phyloP scores from a whole-genome alignment of 2,888 invertebrate genomes.

The Drosophila engyochracea region DNA sequence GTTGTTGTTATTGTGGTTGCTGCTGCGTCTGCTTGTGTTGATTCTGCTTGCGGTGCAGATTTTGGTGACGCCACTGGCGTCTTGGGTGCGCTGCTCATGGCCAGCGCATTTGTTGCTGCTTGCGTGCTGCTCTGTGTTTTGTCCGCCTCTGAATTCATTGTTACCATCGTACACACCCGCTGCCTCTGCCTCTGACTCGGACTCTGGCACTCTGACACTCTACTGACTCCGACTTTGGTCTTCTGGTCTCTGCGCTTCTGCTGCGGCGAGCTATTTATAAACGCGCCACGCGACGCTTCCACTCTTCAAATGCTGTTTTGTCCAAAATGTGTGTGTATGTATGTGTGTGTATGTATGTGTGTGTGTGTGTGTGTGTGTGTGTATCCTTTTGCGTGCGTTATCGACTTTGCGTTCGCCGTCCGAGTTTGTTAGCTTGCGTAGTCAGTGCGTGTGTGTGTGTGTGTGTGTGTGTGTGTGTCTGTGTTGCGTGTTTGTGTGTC shows the following conservation, averaged over 20 bases:
- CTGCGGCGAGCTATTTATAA: slow-evolving; percentile 51
- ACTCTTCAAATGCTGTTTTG: slow-evolving; percentile 35
- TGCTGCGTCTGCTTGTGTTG: background rate
- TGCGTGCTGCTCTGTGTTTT: slow-evolving; percentile 80
- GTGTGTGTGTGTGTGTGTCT: slow-evolving; percentile 5
- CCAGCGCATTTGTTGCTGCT: slow-evolving; percentile 72
- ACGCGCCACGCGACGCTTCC: slow-evolving; percentile 16
- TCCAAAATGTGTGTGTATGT: slow-evolving; percentile 9
- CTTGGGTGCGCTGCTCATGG: slow-evolving; percentile 70
- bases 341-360: background rate
- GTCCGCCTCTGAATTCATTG: slow-evolving; percentile 85
- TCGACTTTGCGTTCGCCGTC: slow-evolving; percentile 26
- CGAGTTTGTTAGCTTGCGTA: slow-evolving; percentile 1
- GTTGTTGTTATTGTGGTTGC: slow-evolving; percentile 1
- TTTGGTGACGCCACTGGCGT: slow-evolving; percentile 47
- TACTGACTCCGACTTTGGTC: background rate
- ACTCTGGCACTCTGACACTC: background rate
- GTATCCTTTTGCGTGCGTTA: slow-evolving; percentile 41
- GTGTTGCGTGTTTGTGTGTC: slow-evolving; percentile 5
- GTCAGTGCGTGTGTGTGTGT: slow-evolving; percentile 13
- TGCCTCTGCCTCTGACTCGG: slow-evolving; percentile 2
- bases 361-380: slow-evolving; percentile 21
- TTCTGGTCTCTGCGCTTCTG: slow-evolving; percentile 28
- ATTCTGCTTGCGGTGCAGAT: slow-evolving; percentile 21
- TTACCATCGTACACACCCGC: slow-evolving; percentile 82